Base-by-base conservation (phyloP, 92 coral and sea anemone species). In the Pocillopora grandis region DNA sequence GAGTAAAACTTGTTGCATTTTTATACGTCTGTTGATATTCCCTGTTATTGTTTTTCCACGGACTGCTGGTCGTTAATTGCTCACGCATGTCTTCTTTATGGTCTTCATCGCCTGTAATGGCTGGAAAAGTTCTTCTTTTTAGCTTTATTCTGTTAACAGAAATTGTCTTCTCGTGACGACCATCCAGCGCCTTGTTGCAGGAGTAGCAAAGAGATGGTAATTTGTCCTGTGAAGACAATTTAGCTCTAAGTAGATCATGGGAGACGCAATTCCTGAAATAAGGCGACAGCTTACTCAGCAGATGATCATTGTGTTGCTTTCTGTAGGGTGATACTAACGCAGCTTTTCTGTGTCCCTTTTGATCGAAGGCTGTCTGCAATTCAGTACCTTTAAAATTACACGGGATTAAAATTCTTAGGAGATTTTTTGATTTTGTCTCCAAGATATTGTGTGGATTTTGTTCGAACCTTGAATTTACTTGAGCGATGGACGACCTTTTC, bases 121-220 rank as follows among this genome's bases (percentile, higher is more conserved):
- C 13, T 20, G 75, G 64, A 16, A 80, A 5, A 66, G 83, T 64
- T 72, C 93, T 76, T 71, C 95, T 66, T 71, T 89, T 87, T n/a
- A 92, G 86, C 72, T 85, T 85, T 69, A 92, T 92, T 67, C 95
- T 77, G 63, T 92, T 88, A 3, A 69, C 69, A 13, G 95, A 79
- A 59, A 92, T 79, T 10, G 95, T 92, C 65, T 78, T 69, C 62
- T 92, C 95, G 60, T 87, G 91, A 21, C 95, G 85, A 37, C 86
- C 75, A 42, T 88, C 86, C 68, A 92, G 72, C 61, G 70, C 80
- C 55, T 84, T 79, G 21, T 81, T 72, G 52, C 90, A 76, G n/a
- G 80, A 71, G 37, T 8, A 23, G 71, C 86, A 82, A 18, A 80
- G 84, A 55, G 84, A 27, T 36, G 84, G 76, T 2, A 80, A 65